Conservation (phyloP, 92 coral and sea anemone species). For the Muricea muricata region DNA sequence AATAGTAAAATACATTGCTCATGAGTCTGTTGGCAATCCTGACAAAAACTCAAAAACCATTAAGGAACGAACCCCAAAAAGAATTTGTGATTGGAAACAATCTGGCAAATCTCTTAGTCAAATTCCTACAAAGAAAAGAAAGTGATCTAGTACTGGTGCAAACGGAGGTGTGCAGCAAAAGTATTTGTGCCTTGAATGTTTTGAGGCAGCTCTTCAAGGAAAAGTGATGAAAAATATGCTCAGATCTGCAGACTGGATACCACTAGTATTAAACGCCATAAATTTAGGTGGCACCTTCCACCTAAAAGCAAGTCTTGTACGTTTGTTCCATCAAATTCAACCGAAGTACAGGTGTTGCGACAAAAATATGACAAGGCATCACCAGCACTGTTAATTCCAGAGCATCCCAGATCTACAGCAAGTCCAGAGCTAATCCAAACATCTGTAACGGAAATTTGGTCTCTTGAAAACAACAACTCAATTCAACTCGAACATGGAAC, state of each 20-base stretch:
- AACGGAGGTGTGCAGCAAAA: neutral
- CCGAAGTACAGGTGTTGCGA: neutral
- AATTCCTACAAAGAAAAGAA: neutral
- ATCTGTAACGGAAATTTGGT: no score
- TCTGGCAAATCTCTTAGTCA: neutral
- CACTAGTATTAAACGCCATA: constrained; percentile 8
- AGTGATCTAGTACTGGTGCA: neutral
- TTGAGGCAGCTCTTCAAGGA: neutral
- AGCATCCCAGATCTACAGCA: no score
- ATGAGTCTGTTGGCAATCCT: no score
- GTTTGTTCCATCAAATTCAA: neutral
- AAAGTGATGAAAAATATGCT: neutral
- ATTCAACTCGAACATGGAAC: no score
- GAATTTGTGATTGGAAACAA: neutral
- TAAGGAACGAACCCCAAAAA: neutral
- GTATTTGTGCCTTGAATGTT: neutral
- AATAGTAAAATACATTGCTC: no score
- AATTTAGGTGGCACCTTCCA: neutral
- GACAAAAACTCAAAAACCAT: no score
- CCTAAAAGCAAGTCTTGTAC: neutral
- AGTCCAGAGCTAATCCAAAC: no score
- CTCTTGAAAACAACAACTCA: no score
- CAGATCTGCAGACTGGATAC: neutral
- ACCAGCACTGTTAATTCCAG: neutral
- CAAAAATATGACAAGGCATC: neutral